Base-by-base conservation (phyloP, 2,888 invertebrate genomes). In the Rugalucina vietnamica region DNA sequence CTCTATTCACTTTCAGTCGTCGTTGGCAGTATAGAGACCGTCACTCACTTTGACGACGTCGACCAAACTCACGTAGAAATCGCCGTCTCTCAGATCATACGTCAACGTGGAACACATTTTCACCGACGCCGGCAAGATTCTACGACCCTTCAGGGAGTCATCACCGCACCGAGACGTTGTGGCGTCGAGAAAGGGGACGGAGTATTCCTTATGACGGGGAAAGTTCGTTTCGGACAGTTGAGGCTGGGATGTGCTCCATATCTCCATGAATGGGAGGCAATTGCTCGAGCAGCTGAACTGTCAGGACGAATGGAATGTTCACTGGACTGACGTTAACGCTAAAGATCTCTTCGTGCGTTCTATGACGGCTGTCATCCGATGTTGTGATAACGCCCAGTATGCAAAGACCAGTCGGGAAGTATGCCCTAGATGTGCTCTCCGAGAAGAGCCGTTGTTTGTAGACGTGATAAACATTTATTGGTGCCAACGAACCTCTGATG, bases 1-100 rank as follows among this genome's bases (percentile, higher is more conserved):
- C n/a, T n/a, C n/a, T n/a, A n/a, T n/a, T n/a, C n/a, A n/a, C n/a
- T 90, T 91, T 24, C 91, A 93, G 93, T 92, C 29, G 85, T 91
- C 18, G 89, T 91, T 29, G 93, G 91, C 29, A 85, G 85, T 32
- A 90, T 93, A 90, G 72, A 85, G 0, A 72, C 87, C 12, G 91
- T 91, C 0, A 43, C 39, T 10, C 84, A 91, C 57, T 32, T 76
- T 24, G 78, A 87, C 0, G 86, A 81, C 8, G 57, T 81, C 1
- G 88, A 88, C n/a, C 86, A 83, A 49, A 89, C 92, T 4, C 79
- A 89, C 18, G 89, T 93, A 32, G 84, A 88, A 14, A 85, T 93
- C 0, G 83, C 89, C 18, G 91, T 91, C 2, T 84, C 90, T 18
- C 91, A 91, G 84, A 82, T 92, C 32, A 87, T 93, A 57, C 90